phyloP scores from a whole-genome alignment of 2,797 vertebrate species.

The Dryobates pubescens region DNA sequence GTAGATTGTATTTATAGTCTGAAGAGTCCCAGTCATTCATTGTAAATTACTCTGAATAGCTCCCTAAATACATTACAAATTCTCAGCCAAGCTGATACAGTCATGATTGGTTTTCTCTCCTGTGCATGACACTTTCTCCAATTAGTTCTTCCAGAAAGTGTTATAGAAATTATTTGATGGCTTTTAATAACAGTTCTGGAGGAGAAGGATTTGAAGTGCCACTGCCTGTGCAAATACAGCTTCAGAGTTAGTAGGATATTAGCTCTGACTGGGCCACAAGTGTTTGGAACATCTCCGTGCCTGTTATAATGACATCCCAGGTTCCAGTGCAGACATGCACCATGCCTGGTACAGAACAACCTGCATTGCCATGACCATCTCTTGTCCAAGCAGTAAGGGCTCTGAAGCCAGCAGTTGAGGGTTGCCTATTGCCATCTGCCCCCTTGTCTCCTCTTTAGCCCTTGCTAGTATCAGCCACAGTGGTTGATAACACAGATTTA shows the following conservation, averaged over 20 bases:
- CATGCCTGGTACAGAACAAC: neutral
- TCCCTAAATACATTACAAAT: constrained; percentile 49
- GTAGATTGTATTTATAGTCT: constrained; percentile 52
- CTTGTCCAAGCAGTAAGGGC: neutral
- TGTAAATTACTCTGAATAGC: constrained; percentile 48
- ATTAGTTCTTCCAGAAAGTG: constrained; percentile 39
- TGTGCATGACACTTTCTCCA: constrained; percentile 40
- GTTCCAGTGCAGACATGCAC: neutral
- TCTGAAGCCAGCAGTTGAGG: neutral
- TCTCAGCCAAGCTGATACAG: constrained; percentile 42
- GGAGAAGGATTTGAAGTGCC: constrained; percentile 29
- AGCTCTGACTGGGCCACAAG: neutral
- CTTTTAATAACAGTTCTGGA: constrained; percentile 36
- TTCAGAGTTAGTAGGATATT: neutral
- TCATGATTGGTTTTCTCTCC: constrained; percentile 44
- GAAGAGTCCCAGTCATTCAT: constrained; percentile 40
- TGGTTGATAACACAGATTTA: fast-evolving
- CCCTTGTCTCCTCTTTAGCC: neutral
- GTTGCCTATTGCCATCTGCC: neutral
- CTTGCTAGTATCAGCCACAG: neutral
- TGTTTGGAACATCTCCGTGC: neutral
- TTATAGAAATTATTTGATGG: constrained; percentile 40
- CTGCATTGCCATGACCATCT: neutral
- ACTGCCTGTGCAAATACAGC: neutral
- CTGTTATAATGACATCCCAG: neutral